Conservation (phyloP, 2,113 vertebrate genomes). For the Embiotoca jacksoni region DNA sequence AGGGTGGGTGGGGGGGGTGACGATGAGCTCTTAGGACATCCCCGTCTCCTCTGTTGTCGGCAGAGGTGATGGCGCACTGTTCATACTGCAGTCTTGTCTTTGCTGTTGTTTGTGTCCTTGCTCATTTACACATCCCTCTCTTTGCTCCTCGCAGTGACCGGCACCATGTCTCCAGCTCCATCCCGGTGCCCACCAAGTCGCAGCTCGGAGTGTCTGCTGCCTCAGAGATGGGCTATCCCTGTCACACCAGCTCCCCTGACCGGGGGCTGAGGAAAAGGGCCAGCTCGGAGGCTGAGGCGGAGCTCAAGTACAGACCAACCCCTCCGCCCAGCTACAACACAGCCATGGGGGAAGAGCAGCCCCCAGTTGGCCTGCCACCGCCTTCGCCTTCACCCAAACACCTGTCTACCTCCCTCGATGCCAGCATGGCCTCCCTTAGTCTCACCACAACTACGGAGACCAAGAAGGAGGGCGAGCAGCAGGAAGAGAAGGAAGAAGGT, state of each 20-base stretch:
- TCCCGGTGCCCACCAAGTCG: constrained; percentile 91
- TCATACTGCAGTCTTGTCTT: too few relatives aligned
- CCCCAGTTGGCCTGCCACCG: constrained; percentile 4
- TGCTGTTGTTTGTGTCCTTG: not conserved
- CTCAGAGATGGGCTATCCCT: constrained; percentile 83
- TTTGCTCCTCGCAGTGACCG: constrained; percentile 85
- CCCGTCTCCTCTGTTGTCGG: not conserved
- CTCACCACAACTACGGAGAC: constrained; percentile 74
- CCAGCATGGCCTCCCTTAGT: constrained; percentile 76
- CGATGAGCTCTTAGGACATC: constrained; percentile 21
- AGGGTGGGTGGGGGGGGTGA: constrained; percentile 20
- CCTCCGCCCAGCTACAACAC: constrained; percentile 88
- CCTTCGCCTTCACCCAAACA: constrained; percentile 75
- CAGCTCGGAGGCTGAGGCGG: constrained; percentile 88
- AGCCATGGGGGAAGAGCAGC: constrained; percentile 71
- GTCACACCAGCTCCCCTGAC: constrained; percentile 88
- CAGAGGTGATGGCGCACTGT: not conserved
- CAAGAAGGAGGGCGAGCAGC: constrained; percentile 21
- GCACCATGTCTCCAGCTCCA: constrained; percentile 90
- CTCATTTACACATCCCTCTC: constrained; percentile 1
- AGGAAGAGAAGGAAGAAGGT: constrained; percentile 37
- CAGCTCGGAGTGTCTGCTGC: constrained; percentile 85
- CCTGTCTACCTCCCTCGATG: constrained; percentile 87
- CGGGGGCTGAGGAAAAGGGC: constrained; percentile 89
- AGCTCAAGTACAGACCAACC: constrained; percentile 84